These are phyloP conservation scores for Acromyrmex charruanus DNA, from an alignment of 1,140 invertebrate genomes.

Conservation along the genomic window DNA sequence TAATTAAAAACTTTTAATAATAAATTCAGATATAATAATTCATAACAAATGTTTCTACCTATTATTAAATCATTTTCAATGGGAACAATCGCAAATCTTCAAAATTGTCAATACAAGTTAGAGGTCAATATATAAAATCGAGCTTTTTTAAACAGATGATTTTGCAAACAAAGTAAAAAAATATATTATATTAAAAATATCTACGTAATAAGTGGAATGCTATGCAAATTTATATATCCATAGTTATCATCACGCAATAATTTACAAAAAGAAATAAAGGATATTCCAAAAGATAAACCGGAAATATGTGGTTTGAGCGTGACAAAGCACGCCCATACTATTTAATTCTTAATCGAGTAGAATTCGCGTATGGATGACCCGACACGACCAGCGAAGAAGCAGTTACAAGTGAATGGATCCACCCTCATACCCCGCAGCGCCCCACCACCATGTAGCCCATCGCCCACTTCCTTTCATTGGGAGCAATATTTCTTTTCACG, in stretches of 20 bases:
- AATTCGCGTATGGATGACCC: conserved; percentile 82
- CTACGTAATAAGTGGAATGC: not conserved
- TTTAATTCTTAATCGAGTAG: conserved; percentile 84
- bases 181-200: not conserved
- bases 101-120: too few species aligned
- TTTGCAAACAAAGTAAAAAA: not conserved
- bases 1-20: too few species aligned
- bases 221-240: not conserved
- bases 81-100: too few species aligned
- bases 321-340: conserved; percentile 68
- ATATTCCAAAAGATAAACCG: not conserved
- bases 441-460: conserved; percentile 52
- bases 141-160: too few species aligned
- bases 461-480: conserved; percentile 83
- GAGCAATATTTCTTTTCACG: conserved; percentile 86
- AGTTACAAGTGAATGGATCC: conserved; percentile 82
- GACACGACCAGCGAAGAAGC: conserved; percentile 81
- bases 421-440: conserved; percentile 29
- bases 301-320: conserved; percentile 28
- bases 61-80: too few species aligned
- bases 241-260: not conserved
- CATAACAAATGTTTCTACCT: too few species aligned
- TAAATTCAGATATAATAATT: too few species aligned
- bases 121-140: too few species aligned
- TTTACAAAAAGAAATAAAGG: not conserved